Base-by-base conservation (phyloP, 2,888 invertebrate species). In the Chrysolina americana region DNA sequence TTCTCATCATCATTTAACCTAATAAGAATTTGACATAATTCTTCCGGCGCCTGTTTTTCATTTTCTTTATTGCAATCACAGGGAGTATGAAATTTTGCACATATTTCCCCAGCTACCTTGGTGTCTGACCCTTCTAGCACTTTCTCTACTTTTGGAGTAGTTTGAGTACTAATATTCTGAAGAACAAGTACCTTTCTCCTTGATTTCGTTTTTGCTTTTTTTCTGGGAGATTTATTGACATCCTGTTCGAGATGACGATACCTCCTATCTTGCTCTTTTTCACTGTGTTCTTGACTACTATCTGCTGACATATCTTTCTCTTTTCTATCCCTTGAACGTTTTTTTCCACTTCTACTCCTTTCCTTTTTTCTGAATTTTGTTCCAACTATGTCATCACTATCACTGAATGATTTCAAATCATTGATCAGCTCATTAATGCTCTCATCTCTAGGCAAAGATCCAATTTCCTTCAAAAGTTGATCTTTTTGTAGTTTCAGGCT, bases 151-250 rank as follows among this genome's bases (percentile, higher is more conserved):
- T 81, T 83, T 4, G 87, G 87, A n/a, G 87, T 86, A 0, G 87
- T 87, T 79, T 87, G 87, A 0, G 87, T 87, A 70, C 87, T 86
- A 2, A 78, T 86, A 78, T 87, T 87, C 81, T 87, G 87, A 48
- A 86, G 76, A 28, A 86, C 79, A 8, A 85, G 71, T 41, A 81
- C 81, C 66, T 68, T 76, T 41, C 70, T 76, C 19, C 64, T 75
- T 3, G 69, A 41, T 70, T 74, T 80, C 21, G 70, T 70, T 74
- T 80, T 76, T 59, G 76, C 65, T 48, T 79, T 81, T 64, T 81
- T 81, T 17, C 77, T 70, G 0, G 80, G 79, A 2, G 78, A 74
- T 47, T 70, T 73, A 10, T 72, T 68, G 48, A 36, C 11, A 23
- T 9, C 64, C 15, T 28, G 28, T 41, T 65, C 53, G 36, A 23